Conservation (phyloP, 2,888 invertebrate species). For the Bruchidius siliquastri region DNA sequence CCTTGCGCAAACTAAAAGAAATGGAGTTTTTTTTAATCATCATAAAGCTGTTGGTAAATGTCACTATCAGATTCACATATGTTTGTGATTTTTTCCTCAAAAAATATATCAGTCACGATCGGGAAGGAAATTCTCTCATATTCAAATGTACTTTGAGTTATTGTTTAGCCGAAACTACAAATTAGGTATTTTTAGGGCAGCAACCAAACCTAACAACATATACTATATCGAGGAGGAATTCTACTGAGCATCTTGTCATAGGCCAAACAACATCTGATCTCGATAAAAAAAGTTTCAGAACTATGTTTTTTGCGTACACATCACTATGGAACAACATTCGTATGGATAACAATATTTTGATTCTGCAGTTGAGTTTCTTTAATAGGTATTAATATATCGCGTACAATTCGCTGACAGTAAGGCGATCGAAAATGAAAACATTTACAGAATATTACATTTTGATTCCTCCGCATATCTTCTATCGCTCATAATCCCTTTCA, state of each 20-base stretch:
- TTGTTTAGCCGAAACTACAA: too few species aligned
- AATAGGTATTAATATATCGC: neutral
- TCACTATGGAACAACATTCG: neutral
- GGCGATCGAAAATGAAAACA: neutral
- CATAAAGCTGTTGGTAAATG: too few species aligned
- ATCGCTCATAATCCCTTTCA: slow-evolving; percentile 2
- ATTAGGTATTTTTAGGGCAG: too few species aligned
- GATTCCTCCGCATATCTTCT: neutral
- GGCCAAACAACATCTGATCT: neutral
- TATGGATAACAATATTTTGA: neutral
- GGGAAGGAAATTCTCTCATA: too few species aligned
- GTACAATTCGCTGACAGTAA: too few species aligned
- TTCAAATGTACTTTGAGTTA: too few species aligned
- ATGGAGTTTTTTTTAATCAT: too few species aligned
- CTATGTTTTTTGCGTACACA: neutral
- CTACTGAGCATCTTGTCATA: neutral
- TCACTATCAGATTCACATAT: too few species aligned
- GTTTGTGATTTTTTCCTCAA: too few species aligned
- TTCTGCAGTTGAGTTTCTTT: neutral
- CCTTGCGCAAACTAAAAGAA: too few species aligned
- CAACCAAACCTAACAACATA: too few species aligned
- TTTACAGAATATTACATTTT: slow-evolving; percentile 6
- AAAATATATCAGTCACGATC: too few species aligned
- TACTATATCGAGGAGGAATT: neutral
- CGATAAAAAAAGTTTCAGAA: neutral